phyloP scores from a whole-genome alignment of 2,888 invertebrate species.

The Cryptus viduatorius region DNA sequence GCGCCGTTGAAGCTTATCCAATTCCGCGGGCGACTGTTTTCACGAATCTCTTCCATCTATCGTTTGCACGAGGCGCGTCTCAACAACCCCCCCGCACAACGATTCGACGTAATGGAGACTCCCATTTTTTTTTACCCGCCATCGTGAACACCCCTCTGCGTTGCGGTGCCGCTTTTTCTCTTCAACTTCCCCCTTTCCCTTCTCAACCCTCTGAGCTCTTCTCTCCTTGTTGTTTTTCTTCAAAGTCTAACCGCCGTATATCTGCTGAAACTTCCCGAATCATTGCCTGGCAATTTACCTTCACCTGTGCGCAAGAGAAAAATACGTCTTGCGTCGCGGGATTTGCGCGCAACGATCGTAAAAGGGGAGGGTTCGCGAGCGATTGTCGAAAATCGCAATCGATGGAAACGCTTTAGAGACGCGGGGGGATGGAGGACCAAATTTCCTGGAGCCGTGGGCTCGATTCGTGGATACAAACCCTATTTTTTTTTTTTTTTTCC shows the following conservation, averaged over 20 bases:
- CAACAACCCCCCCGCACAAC: conserved; percentile 28
- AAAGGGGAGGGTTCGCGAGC: background rate
- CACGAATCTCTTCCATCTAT: conserved; percentile 78
- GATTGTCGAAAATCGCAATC: conserved; percentile 28
- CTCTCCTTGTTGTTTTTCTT: conserved; percentile 37
- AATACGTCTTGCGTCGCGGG: conserved; percentile 3
- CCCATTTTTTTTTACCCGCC: conserved; percentile 35
- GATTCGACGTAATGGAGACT: conserved; percentile 52
- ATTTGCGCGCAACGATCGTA: conserved; percentile 7
- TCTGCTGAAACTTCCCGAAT: conserved; percentile 24
- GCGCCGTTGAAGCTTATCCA: conserved; percentile 77
- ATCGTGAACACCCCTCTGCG: conserved; percentile 27
- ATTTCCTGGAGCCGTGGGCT: conserved; percentile 10
- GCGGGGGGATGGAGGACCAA: background rate
- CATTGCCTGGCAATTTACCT: conserved; percentile 36
- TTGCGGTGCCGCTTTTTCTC: conserved; percentile 23
- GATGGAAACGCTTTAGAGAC: conserved; percentile 31
- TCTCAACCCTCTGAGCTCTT: conserved; percentile 38
- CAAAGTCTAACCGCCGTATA: conserved; percentile 17
- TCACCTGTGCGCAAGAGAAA: conserved; percentile 38
- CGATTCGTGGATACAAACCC: conserved; percentile 24
- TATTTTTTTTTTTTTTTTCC: conserved; percentile 33
- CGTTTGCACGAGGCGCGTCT: conserved; percentile 67
- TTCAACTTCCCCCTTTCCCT: conserved; percentile 5
- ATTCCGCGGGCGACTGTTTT: conserved; percentile 76